Evolutionary conservation across 2,888 invertebrate species (phyloP).

Genomic region (Eristalinus aeneus): DNA sequence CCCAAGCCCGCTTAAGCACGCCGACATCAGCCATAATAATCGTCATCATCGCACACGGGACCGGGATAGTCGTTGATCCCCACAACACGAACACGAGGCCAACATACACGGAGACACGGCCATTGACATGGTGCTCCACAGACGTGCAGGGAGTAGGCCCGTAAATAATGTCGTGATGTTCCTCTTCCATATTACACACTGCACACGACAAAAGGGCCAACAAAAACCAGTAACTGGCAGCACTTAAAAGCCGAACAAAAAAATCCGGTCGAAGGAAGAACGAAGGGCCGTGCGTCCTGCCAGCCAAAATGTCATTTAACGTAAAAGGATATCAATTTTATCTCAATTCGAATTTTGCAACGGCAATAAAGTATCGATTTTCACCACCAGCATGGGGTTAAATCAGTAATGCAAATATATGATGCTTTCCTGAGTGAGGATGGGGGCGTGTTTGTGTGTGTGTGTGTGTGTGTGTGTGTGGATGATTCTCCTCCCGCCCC

Average conservation of each 20-base stretch:
- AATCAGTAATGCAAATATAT: constrained; percentile 71
- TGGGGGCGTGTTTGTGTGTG: too few relatives aligned
- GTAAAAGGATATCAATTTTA: constrained; percentile 71
- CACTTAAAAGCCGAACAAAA: constrained; percentile 30
- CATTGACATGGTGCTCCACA: constrained; percentile 27
- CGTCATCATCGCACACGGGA: constrained; percentile 49
- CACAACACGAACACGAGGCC: not conserved
- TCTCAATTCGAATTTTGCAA: constrained; percentile 70
- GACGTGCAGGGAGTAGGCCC: constrained; percentile 22
- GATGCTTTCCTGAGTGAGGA: constrained; percentile 33
- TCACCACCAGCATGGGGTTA: constrained; percentile 68
- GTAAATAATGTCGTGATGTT: constrained; percentile 61
- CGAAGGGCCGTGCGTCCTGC: constrained; percentile 15
- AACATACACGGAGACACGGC: not conserved
- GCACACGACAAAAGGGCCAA: constrained; percentile 4
- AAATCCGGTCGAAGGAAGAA: not conserved
- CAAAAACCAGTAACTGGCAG: constrained; percentile 14
- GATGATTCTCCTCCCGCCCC: not conserved
- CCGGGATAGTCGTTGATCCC: constrained; percentile 9
- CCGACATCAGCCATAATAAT: constrained; percentile 67
- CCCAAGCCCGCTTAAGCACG: constrained; percentile 36
- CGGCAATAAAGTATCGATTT: constrained; percentile 71
- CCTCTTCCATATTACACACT: constrained; percentile 40
- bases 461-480: not conserved
- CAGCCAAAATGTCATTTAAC: constrained; percentile 70